Percentiles rank a stretch among this genome's conserved stretches.
Evolutionary conservation across 2,888 invertebrate species (phyloP).

Genomic region (Hypena proboscidalis): DNA sequence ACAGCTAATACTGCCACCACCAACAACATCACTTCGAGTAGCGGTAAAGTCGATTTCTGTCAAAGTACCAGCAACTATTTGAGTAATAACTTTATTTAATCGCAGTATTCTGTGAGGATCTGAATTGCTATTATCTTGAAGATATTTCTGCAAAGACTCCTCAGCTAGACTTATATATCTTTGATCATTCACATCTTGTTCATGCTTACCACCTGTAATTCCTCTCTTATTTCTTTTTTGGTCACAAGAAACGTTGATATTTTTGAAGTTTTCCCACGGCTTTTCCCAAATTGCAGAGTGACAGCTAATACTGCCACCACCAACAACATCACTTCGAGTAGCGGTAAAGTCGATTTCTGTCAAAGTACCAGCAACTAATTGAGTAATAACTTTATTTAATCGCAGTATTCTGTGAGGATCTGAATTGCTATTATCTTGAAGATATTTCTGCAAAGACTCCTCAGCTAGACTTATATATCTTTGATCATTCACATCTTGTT

Average conservation of each 20-base stretch:
- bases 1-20: conserved; percentile 10
- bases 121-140: conserved; percentile 11
- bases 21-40: conserved; percentile 3
- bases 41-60: conserved; percentile 32
- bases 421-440: conserved; percentile 11
- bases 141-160: conserved; percentile 29
- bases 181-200: conserved; percentile 17
- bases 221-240: conserved; percentile 35
- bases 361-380: conserved; percentile 41
- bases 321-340: conserved; percentile 3
- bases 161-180: conserved; percentile 26
- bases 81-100: conserved; percentile 38
- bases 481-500: conserved; percentile 17
- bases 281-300: conserved; percentile 47
- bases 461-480: conserved; percentile 26
- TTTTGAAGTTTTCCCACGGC: conserved; percentile 35
- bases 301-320: conserved; percentile 10
- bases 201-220: conserved; percentile 25
- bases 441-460: conserved; percentile 29
- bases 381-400: conserved; percentile 38
- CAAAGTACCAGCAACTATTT: conserved; percentile 41
- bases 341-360: conserved; percentile 32
- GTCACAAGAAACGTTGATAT: too few relatives aligned
- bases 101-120: conserved; percentile 10
- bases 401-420: conserved; percentile 10